Base-by-base conservation (phyloP, 2,888 invertebrate species). In the Brachylomia viminalis region DNA sequence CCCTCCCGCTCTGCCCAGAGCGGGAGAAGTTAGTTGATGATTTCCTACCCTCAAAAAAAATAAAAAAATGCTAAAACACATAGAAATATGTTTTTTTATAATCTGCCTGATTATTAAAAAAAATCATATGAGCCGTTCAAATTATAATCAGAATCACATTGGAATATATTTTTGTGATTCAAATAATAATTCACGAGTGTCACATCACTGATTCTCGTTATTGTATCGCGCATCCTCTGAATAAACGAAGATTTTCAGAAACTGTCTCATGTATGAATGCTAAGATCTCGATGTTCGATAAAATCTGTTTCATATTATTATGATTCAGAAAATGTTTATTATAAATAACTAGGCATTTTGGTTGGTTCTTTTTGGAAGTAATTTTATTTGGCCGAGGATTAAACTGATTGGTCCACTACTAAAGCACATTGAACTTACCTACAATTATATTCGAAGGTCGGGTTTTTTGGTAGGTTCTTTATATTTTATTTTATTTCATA, bases 131-230 rank as follows among this genome's bases (percentile, higher is more conserved):
- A 23, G 49, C 1, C 23, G 7, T 17, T 67, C 0, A 69, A 42
- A 15, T 27, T 20, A 11, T 45, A 17, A 47, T 20, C 45, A 58
- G 17, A 72, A 58, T 47, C 3, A 23, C 5, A 49, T 38, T 23
- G 27, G 10, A 30, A 27, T 27, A 49, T 11, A 30, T 17, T 27
- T 23, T 23, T 47, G 27, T n/a, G 7, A 20, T 33, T 64, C 33
- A 20, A 45, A 52, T n/a, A 54, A 10, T 27, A 17, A 33, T 45
- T 56, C 13, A 45, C 45, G 23, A 15, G 23, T 0, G 58, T 66
- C 66, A 45, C 82, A 67, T 84, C 84, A 80, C 80, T 83, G 72
- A 54, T 38, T 74, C 49, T 52, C 38, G 64, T 80, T 75, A 77
- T 80, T 66, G 56, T 74, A 65, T 54, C 23, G 52, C 30, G 59